phyloP scores from a whole-genome alignment of 2,888 invertebrate species.

The Leucoma salicis region DNA sequence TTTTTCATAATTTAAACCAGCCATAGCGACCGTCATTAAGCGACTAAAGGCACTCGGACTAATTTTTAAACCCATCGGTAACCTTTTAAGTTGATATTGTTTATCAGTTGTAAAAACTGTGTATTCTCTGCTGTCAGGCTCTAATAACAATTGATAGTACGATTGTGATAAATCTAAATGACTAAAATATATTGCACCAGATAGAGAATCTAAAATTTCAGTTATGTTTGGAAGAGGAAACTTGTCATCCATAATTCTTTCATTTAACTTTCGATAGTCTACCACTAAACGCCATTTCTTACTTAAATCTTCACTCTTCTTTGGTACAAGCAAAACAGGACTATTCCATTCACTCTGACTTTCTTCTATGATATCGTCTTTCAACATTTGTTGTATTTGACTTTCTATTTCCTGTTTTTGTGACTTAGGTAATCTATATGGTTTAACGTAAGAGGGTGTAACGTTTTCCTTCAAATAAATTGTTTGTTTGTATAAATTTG shows the following conservation, averaged over 20 bases:
- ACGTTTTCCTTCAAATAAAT: conserved; percentile 10
- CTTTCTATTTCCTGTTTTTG: conserved; percentile 9
- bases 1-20: conserved; percentile 2
- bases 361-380: conserved; percentile 14
- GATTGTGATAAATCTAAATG: conserved; percentile 11
- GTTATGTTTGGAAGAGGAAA: too few species aligned
- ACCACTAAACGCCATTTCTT: conserved; percentile 13
- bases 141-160: conserved; percentile 9
- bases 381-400: conserved; percentile 8
- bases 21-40: background rate
- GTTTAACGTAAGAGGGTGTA: conserved; percentile 7
- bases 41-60: conserved; percentile 7
- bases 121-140: conserved; percentile 10
- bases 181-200: conserved; percentile 7
- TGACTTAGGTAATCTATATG: conserved; percentile 9
- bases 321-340: background rate
- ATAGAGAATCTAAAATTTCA: conserved; percentile 7
- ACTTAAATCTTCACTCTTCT: background rate
- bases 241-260: conserved; percentile 5
- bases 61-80: conserved; percentile 12
- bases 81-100: conserved; percentile 8
- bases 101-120: conserved; percentile 12
- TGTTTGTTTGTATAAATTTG: conserved; percentile 4
- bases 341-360: conserved; percentile 8
- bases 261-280: conserved; percentile 11